Evolutionary conservation across 2,888 invertebrate species (phyloP).

Genomic region (Gasteruption jaculator): DNA sequence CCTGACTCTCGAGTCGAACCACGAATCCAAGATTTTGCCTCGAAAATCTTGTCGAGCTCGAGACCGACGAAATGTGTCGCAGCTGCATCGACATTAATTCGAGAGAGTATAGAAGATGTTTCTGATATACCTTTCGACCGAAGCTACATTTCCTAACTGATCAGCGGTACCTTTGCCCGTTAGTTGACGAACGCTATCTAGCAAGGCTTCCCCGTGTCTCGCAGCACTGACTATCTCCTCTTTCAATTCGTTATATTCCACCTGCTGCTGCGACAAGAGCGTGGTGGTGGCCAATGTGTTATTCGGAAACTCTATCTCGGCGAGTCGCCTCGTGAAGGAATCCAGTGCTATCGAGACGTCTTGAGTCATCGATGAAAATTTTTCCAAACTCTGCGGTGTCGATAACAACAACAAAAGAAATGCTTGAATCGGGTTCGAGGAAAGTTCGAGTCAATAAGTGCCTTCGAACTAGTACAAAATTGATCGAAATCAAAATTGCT

Average conservation of each 20-base stretch:
- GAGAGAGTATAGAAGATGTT: neutral
- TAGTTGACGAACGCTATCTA: slow-evolving; percentile 67
- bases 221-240: slow-evolving; percentile 84
- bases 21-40: no score
- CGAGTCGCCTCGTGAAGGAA: slow-evolving; percentile 81
- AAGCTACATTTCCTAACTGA: slow-evolving; percentile 81
- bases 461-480: no score
- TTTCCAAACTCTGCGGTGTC: slow-evolving; percentile 89
- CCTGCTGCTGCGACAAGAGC: slow-evolving; percentile 77
- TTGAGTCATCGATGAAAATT: slow-evolving; percentile 87
- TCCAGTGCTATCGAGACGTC: slow-evolving; percentile 84
- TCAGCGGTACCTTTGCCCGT: slow-evolving; percentile 59
- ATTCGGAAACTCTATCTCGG: slow-evolving; percentile 91
- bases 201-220: slow-evolving; percentile 81
- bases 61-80: neutral
- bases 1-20: no score
- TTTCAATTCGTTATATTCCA: slow-evolving; percentile 66
- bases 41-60: no score
- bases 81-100: slow-evolving; percentile 1
- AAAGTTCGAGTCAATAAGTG: no score
- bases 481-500: no score
- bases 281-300: slow-evolving; percentile 87
- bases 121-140: slow-evolving; percentile 80
- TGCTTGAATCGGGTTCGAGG: slow-evolving; percentile 3
- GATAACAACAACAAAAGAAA: slow-evolving; percentile 14